These are phyloP conservation scores for Raphicerus campestris DNA, from an alignment of 2,113 vertebrate genomes.

Conservation along the genomic window DNA sequence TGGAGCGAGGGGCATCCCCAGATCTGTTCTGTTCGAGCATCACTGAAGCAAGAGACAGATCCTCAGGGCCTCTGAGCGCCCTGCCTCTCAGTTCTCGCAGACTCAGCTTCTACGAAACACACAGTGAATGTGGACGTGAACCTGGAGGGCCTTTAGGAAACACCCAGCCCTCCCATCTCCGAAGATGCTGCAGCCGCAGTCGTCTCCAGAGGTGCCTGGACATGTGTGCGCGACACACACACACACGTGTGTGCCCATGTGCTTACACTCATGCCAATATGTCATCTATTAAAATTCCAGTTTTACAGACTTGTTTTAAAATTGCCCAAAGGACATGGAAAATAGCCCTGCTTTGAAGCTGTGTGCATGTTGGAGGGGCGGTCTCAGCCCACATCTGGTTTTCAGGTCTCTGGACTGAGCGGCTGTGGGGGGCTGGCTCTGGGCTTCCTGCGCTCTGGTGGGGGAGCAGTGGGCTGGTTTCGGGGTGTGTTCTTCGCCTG, in stretches of 20 bases:
- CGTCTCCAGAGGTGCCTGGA: background rate
- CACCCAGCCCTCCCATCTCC: background rate
- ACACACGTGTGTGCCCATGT: rapidly evolving
- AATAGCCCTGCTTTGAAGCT: background rate
- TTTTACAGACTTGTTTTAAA: constrained; percentile 57
- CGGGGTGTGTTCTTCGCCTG: background rate
- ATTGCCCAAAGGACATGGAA: constrained; percentile 61
- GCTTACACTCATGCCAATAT: background rate
- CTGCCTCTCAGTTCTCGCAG: no score
- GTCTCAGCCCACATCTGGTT: background rate
- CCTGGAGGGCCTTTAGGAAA: no score
- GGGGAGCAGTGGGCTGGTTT: background rate
- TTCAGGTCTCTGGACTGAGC: background rate
- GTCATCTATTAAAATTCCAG: constrained; percentile 55
- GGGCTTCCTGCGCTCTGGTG: background rate
- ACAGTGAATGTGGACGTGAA: no score
- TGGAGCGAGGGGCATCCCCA: no score
- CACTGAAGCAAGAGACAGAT: no score
- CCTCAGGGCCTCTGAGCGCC: no score
- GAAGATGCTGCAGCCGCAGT: background rate
- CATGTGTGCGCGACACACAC: rapidly evolving
- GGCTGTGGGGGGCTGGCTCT: background rate
- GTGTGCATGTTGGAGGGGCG: rapidly evolving
- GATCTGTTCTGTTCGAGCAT: no score
- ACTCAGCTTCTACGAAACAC: no score